Evolutionary conservation across 23 tunicate species (phyloP).

Genomic region (Phallusia fumigata): DNA sequence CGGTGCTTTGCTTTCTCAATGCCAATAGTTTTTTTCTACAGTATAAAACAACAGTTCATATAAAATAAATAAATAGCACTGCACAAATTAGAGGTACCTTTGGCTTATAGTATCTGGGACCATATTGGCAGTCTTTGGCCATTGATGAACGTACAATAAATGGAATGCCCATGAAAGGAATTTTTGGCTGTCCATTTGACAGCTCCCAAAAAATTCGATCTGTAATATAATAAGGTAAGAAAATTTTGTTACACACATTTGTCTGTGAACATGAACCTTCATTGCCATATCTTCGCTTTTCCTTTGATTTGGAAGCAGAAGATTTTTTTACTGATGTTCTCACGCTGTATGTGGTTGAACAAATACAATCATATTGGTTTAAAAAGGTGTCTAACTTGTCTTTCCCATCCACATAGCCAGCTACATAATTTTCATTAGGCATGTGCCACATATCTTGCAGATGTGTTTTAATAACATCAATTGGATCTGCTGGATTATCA

Average conservation of each 20-base stretch:
- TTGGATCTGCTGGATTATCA: not conserved
- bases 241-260: no score
- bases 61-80: no score
- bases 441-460: not conserved
- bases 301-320: not conserved
- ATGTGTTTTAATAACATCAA: not conserved
- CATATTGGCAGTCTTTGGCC: not conserved
- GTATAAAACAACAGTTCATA: no score
- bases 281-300: not conserved
- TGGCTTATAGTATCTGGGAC: not conserved
- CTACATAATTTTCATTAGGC: not conserved
- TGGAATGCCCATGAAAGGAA: not conserved
- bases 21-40: not conserved
- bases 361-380: not conserved
- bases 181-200: not conserved
- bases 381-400: not conserved
- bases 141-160: not conserved
- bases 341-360: not conserved
- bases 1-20: no score
- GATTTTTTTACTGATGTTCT: not conserved
- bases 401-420: constrained; percentile 7
- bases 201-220: not conserved
- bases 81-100: not conserved
- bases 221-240: not conserved
- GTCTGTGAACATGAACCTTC: not conserved